These are phyloP conservation scores for Atrichornis clamosus DNA, from an alignment of 2,113 vertebrate species.

Conservation along the genomic window DNA sequence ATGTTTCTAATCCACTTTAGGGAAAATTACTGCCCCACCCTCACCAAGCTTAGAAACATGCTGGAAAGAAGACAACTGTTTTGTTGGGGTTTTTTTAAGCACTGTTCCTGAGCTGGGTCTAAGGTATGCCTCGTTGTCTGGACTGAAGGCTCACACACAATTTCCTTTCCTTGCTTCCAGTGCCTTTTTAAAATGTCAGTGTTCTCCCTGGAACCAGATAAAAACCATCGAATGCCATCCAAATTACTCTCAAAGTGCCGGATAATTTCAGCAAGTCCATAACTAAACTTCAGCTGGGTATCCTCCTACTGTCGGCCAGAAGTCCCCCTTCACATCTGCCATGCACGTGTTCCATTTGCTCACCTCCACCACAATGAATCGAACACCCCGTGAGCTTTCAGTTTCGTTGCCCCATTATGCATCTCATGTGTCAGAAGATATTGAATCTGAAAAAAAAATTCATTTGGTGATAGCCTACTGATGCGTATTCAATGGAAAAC, in stretches of 20 bases:
- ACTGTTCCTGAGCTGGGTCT: not conserved
- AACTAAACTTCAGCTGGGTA: conserved; percentile 57
- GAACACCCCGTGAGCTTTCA: not conserved
- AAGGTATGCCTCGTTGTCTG: not conserved
- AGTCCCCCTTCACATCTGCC: conserved; percentile 25
- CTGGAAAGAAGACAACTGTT: not conserved
- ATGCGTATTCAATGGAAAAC: not conserved
- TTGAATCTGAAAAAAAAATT: not conserved
- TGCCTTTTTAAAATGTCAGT: conserved; percentile 64
- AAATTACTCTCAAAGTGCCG: conserved; percentile 48
- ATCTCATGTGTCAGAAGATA: not conserved
- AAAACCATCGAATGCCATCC: conserved; percentile 52
- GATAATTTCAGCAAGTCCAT: conserved; percentile 58
- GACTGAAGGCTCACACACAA: conserved; percentile 17
- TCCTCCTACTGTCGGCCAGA: conserved; percentile 25
- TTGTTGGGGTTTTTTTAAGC: not conserved
- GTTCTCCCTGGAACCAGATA: conserved; percentile 52
- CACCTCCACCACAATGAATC: not conserved
- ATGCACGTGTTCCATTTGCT: conserved; percentile 30
- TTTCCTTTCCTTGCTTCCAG: conserved; percentile 50
- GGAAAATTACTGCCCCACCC: not conserved
- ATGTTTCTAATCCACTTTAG: not conserved
- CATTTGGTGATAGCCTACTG: not conserved
- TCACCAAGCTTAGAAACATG: not conserved
- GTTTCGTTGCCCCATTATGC: not conserved